Conservation (phyloP, 2,888 invertebrate genomes). For the Acleris holmiana region DNA sequence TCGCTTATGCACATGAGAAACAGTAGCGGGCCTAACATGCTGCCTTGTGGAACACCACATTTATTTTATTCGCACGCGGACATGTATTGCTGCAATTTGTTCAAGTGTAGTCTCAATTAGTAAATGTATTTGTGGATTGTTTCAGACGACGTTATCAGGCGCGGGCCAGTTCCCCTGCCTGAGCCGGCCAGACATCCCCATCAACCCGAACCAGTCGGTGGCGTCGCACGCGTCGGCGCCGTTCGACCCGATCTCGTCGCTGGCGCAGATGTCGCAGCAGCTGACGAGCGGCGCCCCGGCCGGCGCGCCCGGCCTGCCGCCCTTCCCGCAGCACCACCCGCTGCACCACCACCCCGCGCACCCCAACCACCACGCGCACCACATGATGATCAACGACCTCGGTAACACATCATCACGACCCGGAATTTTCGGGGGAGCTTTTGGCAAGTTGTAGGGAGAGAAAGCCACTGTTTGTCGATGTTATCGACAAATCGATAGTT, state of each 20-base stretch:
- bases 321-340: conserved; percentile 79
- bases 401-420: too few relatives aligned
- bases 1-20: too few relatives aligned
- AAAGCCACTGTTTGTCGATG: too few relatives aligned
- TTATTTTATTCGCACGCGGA: too few relatives aligned
- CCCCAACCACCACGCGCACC: conserved; percentile 76
- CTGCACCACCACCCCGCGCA: conserved; percentile 79
- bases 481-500: too few relatives aligned
- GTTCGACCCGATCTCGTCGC: conserved; percentile 96
- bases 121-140: background rate
- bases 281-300: conserved; percentile 87
- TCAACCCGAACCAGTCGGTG: conserved; percentile 71
- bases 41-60: background rate
- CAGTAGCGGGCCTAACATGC: background rate
- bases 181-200: conserved; percentile 77
- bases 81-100: too few relatives aligned
- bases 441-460: too few relatives aligned
- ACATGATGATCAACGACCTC: conserved; percentile 83
- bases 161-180: conserved; percentile 80
- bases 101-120: background rate
- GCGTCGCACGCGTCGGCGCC: conserved; percentile 81
- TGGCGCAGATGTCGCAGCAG: conserved; percentile 97
- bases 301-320: conserved; percentile 66
- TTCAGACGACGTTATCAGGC: conserved; percentile 75
- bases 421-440: too few relatives aligned